Conservation (phyloP, 2,113 vertebrate species). For the Leptodactylus fuscus region DNA sequence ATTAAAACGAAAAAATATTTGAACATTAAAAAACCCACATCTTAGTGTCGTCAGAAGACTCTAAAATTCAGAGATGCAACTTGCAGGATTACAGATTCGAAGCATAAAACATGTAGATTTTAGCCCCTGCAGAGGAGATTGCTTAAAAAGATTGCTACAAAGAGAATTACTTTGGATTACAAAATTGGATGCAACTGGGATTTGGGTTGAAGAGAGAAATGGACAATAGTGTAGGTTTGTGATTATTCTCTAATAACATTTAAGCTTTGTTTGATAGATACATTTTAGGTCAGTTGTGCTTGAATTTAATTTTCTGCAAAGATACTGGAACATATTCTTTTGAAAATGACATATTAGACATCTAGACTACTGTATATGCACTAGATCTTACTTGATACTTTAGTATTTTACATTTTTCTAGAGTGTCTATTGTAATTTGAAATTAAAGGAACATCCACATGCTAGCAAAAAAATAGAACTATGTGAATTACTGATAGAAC, state of each 20-base stretch:
- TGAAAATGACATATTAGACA: not conserved
- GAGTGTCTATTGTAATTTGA: too few relatives aligned
- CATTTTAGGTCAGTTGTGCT: not conserved
- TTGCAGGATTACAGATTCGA: not conserved
- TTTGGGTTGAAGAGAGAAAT: not conserved
- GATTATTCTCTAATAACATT: not conserved
- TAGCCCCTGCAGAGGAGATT: not conserved
- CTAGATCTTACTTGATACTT: too few relatives aligned
- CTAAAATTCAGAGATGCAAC: not conserved
- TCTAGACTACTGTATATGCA: not conserved
- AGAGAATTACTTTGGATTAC: constrained; percentile 15
- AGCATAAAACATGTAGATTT: not conserved
- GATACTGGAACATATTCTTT: not conserved
- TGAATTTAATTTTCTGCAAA: not conserved
- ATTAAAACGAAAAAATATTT: too few relatives aligned
- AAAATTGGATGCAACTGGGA: not conserved
- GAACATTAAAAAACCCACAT: too few relatives aligned
- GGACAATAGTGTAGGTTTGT: not conserved
- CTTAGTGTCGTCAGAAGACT: not conserved
- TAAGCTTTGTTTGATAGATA: not conserved
- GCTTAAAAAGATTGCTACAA: not conserved
- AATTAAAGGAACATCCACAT: not conserved
- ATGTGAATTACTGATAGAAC: too few relatives aligned
- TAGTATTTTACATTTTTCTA: too few relatives aligned
- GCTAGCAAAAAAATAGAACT: not conserved